Base-by-base conservation (phyloP, 2,113 vertebrate species). In the Leiothrix lutea region DNA sequence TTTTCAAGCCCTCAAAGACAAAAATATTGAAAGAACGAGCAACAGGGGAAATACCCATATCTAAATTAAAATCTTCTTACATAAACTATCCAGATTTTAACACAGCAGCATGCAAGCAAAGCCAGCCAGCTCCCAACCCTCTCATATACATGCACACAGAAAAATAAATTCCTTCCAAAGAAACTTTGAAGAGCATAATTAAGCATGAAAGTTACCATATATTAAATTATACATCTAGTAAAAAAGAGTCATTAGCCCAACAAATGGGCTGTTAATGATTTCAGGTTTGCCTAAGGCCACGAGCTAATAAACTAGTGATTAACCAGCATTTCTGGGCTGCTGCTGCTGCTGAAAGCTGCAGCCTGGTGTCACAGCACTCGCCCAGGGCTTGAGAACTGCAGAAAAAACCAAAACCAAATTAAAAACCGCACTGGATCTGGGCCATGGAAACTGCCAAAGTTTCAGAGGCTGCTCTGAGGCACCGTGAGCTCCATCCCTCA, bases 171-270 rank as follows among this genome's bases (percentile, higher is more conserved):
- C 80, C 70, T 94, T 92, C 91, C 94, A 82, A 93, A 93, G 93
- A 93, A 95, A 69, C 90, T 96, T 91, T 96, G 94, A 94, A 95
- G 79, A 86, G 53, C 66, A 70, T 87, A 95, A 97, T 97, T 95
- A 95, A 91, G 83, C 91, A 93, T 92, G 91, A 91, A 94, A 93
- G 80, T 90, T 94, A 86, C 80, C 80, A 77, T 87, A 94, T 93
- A 93, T 92, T 97, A 96, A 96, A 95, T 96, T 92, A 96, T 94
- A 91, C 80, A 85, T 85, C 90, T 89, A 89, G 66, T 83, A 86
- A 87, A 97, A 93, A 95, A 91, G 91, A 95, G 56, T 96, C 90
- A 92, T 97, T 97, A 97, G 92, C 77, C 74, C 88, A 92, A 57
- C 93, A 94, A 95, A 94, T 92, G 74, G 90, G 78, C 86, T 96